Conservation (phyloP, 1,140 invertebrate genomes). For the Vanessa atalanta region DNA sequence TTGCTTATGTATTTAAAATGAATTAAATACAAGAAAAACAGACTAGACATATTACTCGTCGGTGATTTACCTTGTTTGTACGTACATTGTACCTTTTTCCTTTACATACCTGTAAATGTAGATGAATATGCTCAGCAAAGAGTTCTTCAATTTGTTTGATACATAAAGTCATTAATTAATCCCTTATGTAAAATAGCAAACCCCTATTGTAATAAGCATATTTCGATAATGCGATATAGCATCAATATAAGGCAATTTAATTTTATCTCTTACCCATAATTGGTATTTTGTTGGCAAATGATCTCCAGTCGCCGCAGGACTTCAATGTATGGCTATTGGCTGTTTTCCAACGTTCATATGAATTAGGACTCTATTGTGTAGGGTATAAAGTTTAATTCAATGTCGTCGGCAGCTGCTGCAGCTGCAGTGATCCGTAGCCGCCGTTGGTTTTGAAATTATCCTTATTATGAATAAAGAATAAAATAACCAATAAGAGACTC, state of each 20-base stretch:
- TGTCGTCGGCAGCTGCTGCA: background rate
- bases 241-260: conserved; percentile 6
- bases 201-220: background rate
- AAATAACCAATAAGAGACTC: background rate
- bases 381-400: background rate
- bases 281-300: conserved; percentile 17
- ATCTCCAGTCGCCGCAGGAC: conserved; percentile 25
- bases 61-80: no score
- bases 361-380: conserved; percentile 2
- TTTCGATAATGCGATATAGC: background rate
- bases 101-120: no score
- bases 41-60: no score
- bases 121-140: no score
- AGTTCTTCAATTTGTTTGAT: no score
- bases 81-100: no score
- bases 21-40: no score
- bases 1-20: no score
- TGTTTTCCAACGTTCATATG: background rate
- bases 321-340: conserved; percentile 10
- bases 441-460: conserved; percentile 19
- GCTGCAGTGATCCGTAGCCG: conserved; percentile 1
- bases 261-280: conserved; percentile 14
- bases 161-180: no score
- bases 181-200: no score
- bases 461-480: conserved; percentile 12